phyloP scores from a whole-genome alignment of 2,113 vertebrate genomes.

The Saguinus midas region DNA sequence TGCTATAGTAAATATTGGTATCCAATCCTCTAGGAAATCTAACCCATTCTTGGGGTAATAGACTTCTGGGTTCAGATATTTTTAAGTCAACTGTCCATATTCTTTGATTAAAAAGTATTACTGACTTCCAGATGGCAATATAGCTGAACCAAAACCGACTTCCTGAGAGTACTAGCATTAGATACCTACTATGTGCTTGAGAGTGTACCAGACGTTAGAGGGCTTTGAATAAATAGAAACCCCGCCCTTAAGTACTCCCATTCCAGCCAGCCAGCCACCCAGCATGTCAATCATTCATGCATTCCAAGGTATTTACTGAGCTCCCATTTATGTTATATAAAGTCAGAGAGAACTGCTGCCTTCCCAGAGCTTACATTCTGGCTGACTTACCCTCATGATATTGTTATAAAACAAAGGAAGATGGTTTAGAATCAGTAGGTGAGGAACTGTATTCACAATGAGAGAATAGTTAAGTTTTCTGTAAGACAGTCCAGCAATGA shows the following conservation, averaged over 20 bases:
- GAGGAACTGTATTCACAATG: not conserved
- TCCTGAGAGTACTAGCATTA: not conserved
- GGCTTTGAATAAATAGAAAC: not conserved
- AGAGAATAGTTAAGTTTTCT: not conserved
- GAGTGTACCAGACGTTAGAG: not conserved
- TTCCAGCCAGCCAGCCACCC: not conserved
- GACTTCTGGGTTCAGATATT: not conserved
- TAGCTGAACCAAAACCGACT: not conserved
- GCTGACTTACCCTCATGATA: not conserved
- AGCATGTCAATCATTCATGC: not conserved
- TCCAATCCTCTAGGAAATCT: not conserved
- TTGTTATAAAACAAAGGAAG: not conserved
- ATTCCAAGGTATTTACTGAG: not conserved
- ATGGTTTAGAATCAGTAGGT: not conserved
- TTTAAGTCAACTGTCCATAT: not conserved
- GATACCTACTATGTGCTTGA: not conserved
- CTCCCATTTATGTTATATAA: not conserved
- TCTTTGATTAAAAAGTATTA: not conserved
- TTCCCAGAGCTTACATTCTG: not conserved
- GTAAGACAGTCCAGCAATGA: not conserved
- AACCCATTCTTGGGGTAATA: not conserved
- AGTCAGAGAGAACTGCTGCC: not conserved
- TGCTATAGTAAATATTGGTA: not conserved
- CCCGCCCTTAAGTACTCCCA: not conserved
- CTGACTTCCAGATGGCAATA: not conserved